Percentiles rank a stretch among this genome's conserved stretches.
Evolutionary conservation across 2,888 invertebrate genomes (phyloP).

Genomic region (Tetragnatha montana): DNA sequence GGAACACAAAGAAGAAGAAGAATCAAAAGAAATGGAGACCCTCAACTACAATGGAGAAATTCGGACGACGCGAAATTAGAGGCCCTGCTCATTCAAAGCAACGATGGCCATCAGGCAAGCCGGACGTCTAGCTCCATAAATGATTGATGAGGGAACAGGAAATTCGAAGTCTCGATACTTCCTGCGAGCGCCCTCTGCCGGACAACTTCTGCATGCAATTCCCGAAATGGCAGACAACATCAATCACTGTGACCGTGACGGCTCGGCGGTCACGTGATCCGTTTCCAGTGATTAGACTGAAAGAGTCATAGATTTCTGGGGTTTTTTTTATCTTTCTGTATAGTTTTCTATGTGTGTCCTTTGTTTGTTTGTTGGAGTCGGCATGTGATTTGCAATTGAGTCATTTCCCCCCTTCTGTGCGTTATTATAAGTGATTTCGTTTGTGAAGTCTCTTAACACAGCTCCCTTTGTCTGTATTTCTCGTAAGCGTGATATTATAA

Average conservation of each 20-base stretch:
- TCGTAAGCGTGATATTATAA: no score
- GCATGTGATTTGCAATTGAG: not conserved
- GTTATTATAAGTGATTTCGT: no score
- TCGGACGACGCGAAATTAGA: constrained; percentile 28
- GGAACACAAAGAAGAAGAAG: not conserved
- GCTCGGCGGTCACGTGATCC: constrained; percentile 50
- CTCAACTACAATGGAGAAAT: not conserved
- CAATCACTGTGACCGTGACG: constrained; percentile 60
- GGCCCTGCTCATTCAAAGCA: constrained; percentile 30
- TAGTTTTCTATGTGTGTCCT: not conserved
- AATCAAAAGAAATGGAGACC: not conserved
- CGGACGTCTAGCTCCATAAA: constrained; percentile 42
- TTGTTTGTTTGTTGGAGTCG: constrained; percentile 21
- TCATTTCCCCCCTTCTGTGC: no score
- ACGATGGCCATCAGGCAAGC: not conserved
- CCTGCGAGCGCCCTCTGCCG: constrained; percentile 40
- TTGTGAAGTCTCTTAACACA: no score
- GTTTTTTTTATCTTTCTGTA: constrained; percentile 9
- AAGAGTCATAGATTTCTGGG: constrained; percentile 19
- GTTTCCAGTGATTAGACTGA: constrained; percentile 53
- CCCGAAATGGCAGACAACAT: constrained; percentile 59
- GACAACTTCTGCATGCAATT: constrained; percentile 52
- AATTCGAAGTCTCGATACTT: constrained; percentile 54
- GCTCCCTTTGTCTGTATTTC: no score
- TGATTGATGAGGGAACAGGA: constrained; percentile 43